Evolutionary conservation across 2,113 vertebrate genomes (phyloP).

Genomic region (Mirza zaza): DNA sequence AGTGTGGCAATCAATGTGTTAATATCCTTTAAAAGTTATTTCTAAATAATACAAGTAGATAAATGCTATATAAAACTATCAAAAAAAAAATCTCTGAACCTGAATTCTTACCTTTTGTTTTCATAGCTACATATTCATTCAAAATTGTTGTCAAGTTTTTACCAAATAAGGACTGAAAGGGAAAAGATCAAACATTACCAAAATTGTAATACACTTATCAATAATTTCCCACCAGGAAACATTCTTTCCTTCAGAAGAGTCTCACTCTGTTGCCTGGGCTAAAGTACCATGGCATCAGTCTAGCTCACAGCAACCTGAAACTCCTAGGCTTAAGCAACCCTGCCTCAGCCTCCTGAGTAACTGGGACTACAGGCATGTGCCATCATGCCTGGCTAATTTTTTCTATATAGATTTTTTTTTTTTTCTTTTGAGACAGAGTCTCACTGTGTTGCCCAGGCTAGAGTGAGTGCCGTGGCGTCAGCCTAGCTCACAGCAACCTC

Average conservation of each 20-base stretch:
- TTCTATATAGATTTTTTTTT: too few species aligned
- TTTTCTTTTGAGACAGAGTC: too few species aligned
- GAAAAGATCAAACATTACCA: constrained; percentile 38
- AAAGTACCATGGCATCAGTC: too few species aligned
- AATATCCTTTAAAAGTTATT: constrained; percentile 29
- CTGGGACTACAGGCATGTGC: too few species aligned
- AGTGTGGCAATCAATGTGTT: neutral
- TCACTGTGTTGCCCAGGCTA: too few species aligned
- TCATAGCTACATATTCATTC: constrained; percentile 95
- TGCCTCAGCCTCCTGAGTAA: too few species aligned
- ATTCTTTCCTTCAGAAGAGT: neutral
- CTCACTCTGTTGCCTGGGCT: too few species aligned
- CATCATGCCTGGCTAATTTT: too few species aligned
- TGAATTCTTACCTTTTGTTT: constrained; percentile 92
- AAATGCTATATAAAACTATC: neutral
- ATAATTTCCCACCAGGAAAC: constrained; percentile 21
- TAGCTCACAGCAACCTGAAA: too few species aligned
- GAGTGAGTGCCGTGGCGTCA: too few species aligned
- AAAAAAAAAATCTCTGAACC: neutral
- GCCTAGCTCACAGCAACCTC: too few species aligned
- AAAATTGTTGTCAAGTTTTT: constrained; percentile 96
- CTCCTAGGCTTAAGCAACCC: too few species aligned
- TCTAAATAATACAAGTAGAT: neutral
- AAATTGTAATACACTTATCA: neutral
- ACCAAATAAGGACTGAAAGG: constrained; percentile 94